Evolutionary conservation across 2,797 vertebrate species (phyloP).

Genomic region (Eurystomus glaucurus): DNA sequence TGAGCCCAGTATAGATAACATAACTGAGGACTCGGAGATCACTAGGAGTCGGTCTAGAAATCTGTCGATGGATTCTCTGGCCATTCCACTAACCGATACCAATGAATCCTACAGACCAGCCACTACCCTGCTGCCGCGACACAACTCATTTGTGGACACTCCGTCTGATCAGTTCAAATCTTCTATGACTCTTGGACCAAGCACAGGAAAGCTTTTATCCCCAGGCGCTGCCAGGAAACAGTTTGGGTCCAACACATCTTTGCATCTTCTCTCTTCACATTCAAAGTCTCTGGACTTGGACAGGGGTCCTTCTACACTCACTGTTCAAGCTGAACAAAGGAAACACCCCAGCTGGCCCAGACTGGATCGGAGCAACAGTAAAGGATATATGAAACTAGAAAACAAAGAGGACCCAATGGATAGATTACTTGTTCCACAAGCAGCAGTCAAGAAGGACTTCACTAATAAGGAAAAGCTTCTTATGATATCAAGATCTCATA

Average conservation of each 20-base stretch:
- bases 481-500: slow-evolving; percentile 98
- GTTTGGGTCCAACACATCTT: slow-evolving; percentile 95
- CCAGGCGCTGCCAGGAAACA: slow-evolving; percentile 92
- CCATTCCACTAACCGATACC: slow-evolving; percentile 86
- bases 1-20: slow-evolving; percentile 94
- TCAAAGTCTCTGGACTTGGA: slow-evolving; percentile 98
- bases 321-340: slow-evolving; percentile 92
- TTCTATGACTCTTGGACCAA: slow-evolving; percentile 85
- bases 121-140: slow-evolving; percentile 81
- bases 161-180: slow-evolving; percentile 83
- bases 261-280: slow-evolving; percentile 93
- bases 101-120: slow-evolving; percentile 88
- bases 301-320: slow-evolving; percentile 87
- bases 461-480: slow-evolving; percentile 98
- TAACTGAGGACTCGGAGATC: slow-evolving; percentile 90
- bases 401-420: slow-evolving; percentile 96
- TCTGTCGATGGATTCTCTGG: slow-evolving; percentile 91
- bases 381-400: slow-evolving; percentile 95
- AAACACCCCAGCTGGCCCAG: slow-evolving; percentile 99
- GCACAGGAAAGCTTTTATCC: slow-evolving; percentile 88
- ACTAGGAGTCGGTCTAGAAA: slow-evolving; percentile 82
- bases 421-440: slow-evolving; percentile 85
- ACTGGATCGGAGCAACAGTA: slow-evolving; percentile 95
- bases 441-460: slow-evolving; percentile 88
- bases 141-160: slow-evolving; percentile 87